phyloP scores from a whole-genome alignment of 2,113 vertebrate species.

The Hystrix cristata region DNA sequence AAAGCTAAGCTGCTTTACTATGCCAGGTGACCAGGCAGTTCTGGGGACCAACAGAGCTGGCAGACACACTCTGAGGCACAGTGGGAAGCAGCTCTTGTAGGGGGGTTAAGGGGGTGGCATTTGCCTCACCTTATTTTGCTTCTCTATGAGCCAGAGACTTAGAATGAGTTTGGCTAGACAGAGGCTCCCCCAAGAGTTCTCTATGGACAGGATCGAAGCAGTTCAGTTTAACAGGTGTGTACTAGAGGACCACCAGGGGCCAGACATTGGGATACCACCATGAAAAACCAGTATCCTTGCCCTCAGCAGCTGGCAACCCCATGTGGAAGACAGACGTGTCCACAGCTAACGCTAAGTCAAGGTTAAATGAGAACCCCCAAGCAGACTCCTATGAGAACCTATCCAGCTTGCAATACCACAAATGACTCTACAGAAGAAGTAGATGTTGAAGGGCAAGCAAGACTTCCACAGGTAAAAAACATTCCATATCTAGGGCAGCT shows the following conservation, averaged over 20 bases:
- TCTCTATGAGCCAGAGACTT: not conserved
- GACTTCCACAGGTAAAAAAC: not conserved
- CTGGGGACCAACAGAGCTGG: not conserved
- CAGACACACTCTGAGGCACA: too few species aligned
- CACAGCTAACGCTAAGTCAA: accelerated
- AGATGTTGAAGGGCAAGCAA: not conserved
- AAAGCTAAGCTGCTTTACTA: not conserved
- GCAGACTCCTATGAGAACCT: not conserved
- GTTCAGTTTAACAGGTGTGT: not conserved
- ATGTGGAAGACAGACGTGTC: not conserved
- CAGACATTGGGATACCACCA: accelerated
- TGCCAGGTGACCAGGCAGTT: not conserved
- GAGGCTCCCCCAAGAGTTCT: not conserved
- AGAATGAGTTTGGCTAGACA: not conserved
- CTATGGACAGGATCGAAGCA: not conserved
- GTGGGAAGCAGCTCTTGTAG: not conserved
- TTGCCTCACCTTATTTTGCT: not conserved
- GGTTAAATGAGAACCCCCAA: not conserved
- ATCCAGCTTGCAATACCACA: not conserved
- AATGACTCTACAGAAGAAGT: accelerated
- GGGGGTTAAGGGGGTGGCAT: too few species aligned
- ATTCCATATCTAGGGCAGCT: accelerated
- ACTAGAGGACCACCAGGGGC: accelerated
- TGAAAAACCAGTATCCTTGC: not conserved
- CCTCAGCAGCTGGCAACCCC: not conserved